phyloP scores from a whole-genome alignment of 2,888 invertebrate species.

The Halictus quadricinctus region DNA sequence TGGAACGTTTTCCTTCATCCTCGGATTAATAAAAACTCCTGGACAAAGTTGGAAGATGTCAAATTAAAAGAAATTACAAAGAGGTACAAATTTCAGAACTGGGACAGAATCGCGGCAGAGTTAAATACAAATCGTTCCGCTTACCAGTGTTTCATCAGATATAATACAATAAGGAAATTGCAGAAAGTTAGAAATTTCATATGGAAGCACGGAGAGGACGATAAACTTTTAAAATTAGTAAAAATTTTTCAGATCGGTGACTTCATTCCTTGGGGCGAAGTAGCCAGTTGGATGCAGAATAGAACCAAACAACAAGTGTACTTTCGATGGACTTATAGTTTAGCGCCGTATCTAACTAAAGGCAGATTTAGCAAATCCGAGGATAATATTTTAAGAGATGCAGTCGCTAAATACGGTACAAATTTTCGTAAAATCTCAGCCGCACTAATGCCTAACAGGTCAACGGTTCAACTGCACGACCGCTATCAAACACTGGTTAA shows the following conservation, averaged over 20 bases:
- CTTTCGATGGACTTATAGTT: constrained; percentile 82
- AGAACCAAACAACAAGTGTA: constrained; percentile 88
- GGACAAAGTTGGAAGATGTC: constrained; percentile 84
- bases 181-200: constrained; percentile 71
- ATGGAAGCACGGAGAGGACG: constrained; percentile 89
- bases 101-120: constrained; percentile 86
- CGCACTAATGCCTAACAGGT: constrained; percentile 86
- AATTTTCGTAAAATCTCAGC: constrained; percentile 85
- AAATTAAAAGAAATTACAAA: constrained; percentile 80
- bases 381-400: constrained; percentile 86
- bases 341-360: constrained; percentile 83
- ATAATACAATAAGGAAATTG: constrained; percentile 83
- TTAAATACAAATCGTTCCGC: constrained; percentile 86
- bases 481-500: constrained; percentile 84
- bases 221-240: constrained; percentile 85
- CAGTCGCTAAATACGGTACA: constrained; percentile 85
- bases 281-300: constrained; percentile 86
- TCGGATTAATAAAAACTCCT: constrained; percentile 85
- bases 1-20: constrained; percentile 90
- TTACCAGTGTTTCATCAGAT: constrained; percentile 89
- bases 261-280: constrained; percentile 89
- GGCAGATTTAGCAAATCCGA: constrained; percentile 87
- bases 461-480: constrained; percentile 85
- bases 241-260: constrained; percentile 86
- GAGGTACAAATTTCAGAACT: constrained; percentile 84